Evolutionary conservation across 2,888 invertebrate genomes (phyloP).

Genomic region (Pyrrhia umbra): DNA sequence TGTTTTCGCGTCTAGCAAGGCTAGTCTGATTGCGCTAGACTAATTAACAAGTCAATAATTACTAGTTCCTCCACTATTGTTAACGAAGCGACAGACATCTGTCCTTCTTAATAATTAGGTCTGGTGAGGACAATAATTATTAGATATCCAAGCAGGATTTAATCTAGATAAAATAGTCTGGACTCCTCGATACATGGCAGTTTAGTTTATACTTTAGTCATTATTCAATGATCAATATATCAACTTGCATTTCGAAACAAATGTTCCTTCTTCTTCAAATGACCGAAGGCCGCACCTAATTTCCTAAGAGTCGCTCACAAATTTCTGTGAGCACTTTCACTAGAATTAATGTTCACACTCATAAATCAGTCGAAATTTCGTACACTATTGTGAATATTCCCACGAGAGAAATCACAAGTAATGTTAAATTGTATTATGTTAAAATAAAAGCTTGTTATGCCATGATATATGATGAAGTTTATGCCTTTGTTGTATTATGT

Average conservation of each 20-base stretch:
- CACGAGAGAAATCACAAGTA: constrained; percentile 62
- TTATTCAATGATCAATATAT: neutral
- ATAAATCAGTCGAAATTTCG: constrained; percentile 50
- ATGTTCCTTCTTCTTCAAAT: constrained; percentile 7
- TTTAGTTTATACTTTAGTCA: no score
- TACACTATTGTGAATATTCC: constrained; percentile 43
- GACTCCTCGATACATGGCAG: neutral
- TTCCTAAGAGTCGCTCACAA: neutral
- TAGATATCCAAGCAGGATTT: neutral
- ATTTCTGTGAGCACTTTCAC: constrained; percentile 45
- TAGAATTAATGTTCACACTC: constrained; percentile 42
- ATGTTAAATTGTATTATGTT: constrained; percentile 44
- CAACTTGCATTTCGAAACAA: neutral
- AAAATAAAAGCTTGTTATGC: constrained; percentile 46
- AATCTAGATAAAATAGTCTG: no score
- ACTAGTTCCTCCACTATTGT: neutral
- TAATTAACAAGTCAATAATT: constrained; percentile 1
- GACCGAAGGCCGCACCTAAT: neutral
- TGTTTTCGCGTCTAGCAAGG: neutral
- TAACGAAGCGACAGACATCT: neutral
- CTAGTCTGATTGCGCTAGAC: neutral
- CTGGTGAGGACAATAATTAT: neutral
- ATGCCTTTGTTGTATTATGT: constrained; percentile 51
- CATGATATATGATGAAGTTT: constrained; percentile 45
- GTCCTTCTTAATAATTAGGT: neutral